Conservation (phyloP, 2,888 invertebrate genomes). For the Brachyptera risi region DNA sequence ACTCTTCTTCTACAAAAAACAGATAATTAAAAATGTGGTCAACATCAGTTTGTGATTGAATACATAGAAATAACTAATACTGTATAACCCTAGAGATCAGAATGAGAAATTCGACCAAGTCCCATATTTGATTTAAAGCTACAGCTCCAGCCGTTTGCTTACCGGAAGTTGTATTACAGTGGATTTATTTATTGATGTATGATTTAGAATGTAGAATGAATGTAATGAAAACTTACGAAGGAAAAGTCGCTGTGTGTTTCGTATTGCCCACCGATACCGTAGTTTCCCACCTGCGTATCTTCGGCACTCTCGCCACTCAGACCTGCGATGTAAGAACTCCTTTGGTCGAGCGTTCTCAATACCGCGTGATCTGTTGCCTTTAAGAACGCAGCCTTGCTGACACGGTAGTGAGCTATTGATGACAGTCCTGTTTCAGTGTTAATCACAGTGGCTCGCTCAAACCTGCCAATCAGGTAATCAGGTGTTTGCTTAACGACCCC, state of each 20-base stretch:
- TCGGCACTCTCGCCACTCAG: neutral
- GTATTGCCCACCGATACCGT: neutral
- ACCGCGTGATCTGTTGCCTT: slow-evolving; percentile 74
- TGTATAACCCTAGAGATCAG: too few relatives aligned
- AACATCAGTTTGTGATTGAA: too few relatives aligned
- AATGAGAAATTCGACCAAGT: too few relatives aligned
- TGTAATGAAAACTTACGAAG: too few relatives aligned
- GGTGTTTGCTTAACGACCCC: too few relatives aligned
- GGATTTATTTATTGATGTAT: neutral
- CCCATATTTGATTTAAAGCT: too few relatives aligned
- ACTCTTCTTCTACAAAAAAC: too few relatives aligned
- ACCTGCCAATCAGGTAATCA: slow-evolving; percentile 45
- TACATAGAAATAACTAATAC: too few relatives aligned
- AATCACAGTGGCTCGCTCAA: slow-evolving; percentile 91
- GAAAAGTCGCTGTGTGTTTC: neutral
- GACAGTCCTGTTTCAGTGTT: slow-evolving; percentile 88
- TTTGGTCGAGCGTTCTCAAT: slow-evolving; percentile 67
- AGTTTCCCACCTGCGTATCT: neutral
- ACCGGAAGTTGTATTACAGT: too few relatives aligned
- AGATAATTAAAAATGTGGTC: too few relatives aligned
- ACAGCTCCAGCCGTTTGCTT: too few relatives aligned
- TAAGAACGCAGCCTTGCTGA: slow-evolving; percentile 97
- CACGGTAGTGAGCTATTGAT: slow-evolving; percentile 90
- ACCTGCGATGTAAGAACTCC: slow-evolving; percentile 66
- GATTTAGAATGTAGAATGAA: neutral